These are phyloP conservation scores for Anagyrus pseudococci DNA, from an alignment of 2,888 invertebrate genomes.

Conservation along the genomic window DNA sequence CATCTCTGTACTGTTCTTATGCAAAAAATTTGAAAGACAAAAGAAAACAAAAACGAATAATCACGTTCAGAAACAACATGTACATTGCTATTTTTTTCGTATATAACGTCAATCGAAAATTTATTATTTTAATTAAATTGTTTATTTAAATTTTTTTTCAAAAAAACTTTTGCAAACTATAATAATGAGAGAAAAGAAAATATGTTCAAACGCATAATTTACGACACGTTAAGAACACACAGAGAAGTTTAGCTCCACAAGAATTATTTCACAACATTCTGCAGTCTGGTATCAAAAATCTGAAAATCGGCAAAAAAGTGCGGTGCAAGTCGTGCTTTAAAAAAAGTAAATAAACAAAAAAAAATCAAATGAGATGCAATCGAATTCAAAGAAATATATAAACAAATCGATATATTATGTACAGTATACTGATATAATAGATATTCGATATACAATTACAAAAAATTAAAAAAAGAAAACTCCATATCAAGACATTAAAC, in stretches of 20 bases:
- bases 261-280: slow-evolving; percentile 37
- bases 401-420: slow-evolving; percentile 10
- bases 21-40: too few relatives aligned
- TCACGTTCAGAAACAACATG: too few relatives aligned
- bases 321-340: slow-evolving; percentile 38
- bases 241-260: slow-evolving; percentile 38
- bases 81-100: too few relatives aligned
- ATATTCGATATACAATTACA: slow-evolving; percentile 4
- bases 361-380: background rate
- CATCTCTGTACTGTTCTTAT: slow-evolving; percentile 32
- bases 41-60: too few relatives aligned
- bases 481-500: slow-evolving; percentile 5
- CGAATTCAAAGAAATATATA: background rate
- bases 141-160: too few relatives aligned
- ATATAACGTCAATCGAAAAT: too few relatives aligned
- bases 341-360: too few relatives aligned
- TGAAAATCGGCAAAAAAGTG: slow-evolving; percentile 40
- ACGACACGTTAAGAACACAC: slow-evolving; percentile 32
- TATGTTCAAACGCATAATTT: too few relatives aligned
- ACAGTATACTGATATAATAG: background rate
- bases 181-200: too few relatives aligned
- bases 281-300: slow-evolving; percentile 39
- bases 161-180: too few relatives aligned
- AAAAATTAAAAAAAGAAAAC: slow-evolving; percentile 20
- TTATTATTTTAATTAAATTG: too few relatives aligned